These are phyloP conservation scores for Drosophila mojavensis DNA, from an alignment of 1,140 invertebrate species.

Conservation along the genomic window DNA sequence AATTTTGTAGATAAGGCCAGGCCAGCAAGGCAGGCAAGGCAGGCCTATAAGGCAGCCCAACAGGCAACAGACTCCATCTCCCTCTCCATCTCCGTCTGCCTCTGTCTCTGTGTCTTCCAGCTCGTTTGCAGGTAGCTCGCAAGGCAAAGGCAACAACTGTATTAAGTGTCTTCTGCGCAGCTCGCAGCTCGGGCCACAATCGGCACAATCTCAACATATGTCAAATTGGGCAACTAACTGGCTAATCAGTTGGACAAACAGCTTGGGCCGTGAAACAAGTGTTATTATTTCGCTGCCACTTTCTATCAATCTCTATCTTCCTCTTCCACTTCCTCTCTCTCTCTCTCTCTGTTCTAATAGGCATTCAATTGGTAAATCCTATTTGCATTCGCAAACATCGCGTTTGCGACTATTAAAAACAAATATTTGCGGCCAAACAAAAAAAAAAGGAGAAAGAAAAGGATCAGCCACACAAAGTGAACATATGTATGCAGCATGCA, in stretches of 20 bases:
- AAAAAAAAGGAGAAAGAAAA: conserved; percentile 10
- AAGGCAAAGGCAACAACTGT: not conserved
- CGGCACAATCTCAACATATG: conserved; percentile 72
- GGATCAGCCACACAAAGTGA: conserved; percentile 78
- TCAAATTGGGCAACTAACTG: conserved; percentile 81
- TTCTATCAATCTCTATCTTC: conserved; percentile 58
- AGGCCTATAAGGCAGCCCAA: not conserved
- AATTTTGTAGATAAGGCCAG: conserved; percentile 76
- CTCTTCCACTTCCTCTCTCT: conserved; percentile 58
- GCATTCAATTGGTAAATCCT: conserved; percentile 67
- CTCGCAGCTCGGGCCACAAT: conserved; percentile 6
- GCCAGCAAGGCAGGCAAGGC: not conserved
- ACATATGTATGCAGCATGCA: conserved; percentile 71
- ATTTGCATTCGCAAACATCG: conserved; percentile 83
- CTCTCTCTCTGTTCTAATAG: conserved; percentile 1
- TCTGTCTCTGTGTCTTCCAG: not conserved
- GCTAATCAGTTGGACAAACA: conserved; percentile 75
- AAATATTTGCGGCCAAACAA: conserved; percentile 81
- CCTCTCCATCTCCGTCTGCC: not conserved
- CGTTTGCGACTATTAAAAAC: conserved; percentile 80
- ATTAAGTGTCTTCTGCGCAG: conserved; percentile 9
- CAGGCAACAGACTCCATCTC: not conserved
- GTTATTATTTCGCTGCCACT: conserved; percentile 77
- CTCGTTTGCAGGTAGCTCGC: not conserved
- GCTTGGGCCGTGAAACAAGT: conserved; percentile 58